Evolutionary conservation across 2,113 vertebrate genomes (phyloP), one percentile per base, ranked within the genome.

Genomic region (Budorcas taxicolor): DNA sequence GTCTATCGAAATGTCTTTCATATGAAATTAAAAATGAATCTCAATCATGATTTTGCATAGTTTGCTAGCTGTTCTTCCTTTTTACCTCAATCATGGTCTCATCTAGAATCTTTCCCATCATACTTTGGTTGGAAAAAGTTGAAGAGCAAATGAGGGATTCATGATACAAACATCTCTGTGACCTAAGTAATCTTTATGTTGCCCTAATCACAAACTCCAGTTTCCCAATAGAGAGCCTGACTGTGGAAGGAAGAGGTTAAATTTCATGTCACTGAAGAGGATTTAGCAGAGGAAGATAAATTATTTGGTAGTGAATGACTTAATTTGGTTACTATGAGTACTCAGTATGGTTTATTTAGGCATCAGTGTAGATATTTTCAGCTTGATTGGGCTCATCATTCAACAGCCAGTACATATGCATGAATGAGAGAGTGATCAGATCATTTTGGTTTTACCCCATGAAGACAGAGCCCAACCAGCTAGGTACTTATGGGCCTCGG

Each of bases 11-110:
- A 15, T 50, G 83, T 50, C 40, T 83, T 82, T 57, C 57, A 80
- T 17, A 80, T 7, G n/a, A 47, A 96, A 88, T 94, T 89, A 45
- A 90, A 94, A 95, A 86, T 90, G 23, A 83, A 47, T 47, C 53
- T 53, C 52, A 12, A n/a, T 29, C 47, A 31, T 80, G 17, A 40
- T 91, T 95, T 97, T 96, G 85, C 82, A 87, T 97, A 94, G 81
- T 88, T 97, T 90, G 14, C 7, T 47, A 90, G 33, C 57, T 50
- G 3, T 27, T 62, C 36, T 94, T 89, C 15, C 76, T 97, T 12
- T 57, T 58, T 96, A 21, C 29, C 29, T 87, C 60, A 31, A 6
- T 36, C n/a, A 31, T 14, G 13, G 33, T 29, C 31, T 92, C 19
- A 53, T 62, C 19, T 17, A 47, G 14, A 81, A 87, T 62, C 31